Percentiles rank a stretch among this genome's conserved stretches.
Conservation (phyloP, 2,113 vertebrate genomes). For the Daboia siamensis region DNA sequence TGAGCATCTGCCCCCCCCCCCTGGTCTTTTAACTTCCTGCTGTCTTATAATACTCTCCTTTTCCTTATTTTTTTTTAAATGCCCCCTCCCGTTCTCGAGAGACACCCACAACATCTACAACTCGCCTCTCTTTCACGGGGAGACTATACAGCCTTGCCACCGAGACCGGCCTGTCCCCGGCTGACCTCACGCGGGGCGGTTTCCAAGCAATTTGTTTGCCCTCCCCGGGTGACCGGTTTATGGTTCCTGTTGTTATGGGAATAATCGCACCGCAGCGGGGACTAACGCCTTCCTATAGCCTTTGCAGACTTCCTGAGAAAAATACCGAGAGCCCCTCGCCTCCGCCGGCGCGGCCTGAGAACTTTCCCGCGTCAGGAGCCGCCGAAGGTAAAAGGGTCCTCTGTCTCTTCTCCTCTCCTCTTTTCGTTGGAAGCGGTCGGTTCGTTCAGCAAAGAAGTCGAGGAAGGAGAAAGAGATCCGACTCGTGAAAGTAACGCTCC, state of each 20-base stretch:
- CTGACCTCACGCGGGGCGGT: background rate
- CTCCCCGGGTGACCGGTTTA: constrained; percentile 7
- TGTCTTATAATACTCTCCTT: background rate
- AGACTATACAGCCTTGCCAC: background rate
- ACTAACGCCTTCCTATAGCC: background rate
- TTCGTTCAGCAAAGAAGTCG: background rate
- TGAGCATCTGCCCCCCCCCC: background rate
- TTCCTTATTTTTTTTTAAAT: background rate
- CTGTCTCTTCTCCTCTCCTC: background rate
- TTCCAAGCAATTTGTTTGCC: constrained; percentile 12
- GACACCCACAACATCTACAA: background rate
- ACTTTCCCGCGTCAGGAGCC: background rate
- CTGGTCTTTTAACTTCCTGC: background rate
- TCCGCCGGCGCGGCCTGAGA: background rate
- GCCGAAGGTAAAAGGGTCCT: constrained; percentile 3
- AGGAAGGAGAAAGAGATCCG: background rate
- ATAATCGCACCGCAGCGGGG: background rate
- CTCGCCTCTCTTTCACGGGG: background rate
- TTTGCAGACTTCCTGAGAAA: background rate
- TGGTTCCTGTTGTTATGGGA: constrained; percentile 27
- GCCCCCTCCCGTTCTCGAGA: background rate
- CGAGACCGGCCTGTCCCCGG: background rate
- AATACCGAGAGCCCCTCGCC: background rate
- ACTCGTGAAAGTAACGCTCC: background rate
- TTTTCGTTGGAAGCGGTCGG: background rate